phyloP scores from a whole-genome alignment of 2,113 vertebrate genomes.

The Petroica traversi region DNA sequence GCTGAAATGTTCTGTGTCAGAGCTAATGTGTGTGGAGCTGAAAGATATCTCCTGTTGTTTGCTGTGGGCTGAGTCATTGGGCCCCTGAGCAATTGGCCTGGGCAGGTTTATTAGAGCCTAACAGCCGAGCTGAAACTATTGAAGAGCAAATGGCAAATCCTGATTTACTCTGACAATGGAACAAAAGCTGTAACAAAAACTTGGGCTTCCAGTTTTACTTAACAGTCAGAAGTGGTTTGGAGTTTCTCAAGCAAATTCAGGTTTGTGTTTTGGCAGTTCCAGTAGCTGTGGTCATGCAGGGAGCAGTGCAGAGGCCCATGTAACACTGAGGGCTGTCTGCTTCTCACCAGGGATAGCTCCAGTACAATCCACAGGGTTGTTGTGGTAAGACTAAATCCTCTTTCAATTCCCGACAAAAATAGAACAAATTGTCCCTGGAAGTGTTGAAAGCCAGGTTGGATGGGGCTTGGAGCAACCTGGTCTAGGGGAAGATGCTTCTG shows the following conservation, averaged over 20 bases:
- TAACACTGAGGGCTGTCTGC: accelerated
- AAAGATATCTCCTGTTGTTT: background rate
- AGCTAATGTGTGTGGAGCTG: background rate
- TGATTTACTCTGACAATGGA: background rate
- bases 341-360: background rate
- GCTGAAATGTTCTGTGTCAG: background rate
- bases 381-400: background rate
- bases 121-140: background rate
- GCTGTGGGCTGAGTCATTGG: background rate
- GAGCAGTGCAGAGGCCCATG: accelerated
- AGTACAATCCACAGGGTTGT: background rate
- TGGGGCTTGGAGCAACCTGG: background rate
- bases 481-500: background rate
- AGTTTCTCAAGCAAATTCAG: background rate
- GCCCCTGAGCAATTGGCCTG: background rate
- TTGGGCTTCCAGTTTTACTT: background rate
- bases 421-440: background rate
- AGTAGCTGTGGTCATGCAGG: accelerated
- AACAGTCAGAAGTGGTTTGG: background rate
- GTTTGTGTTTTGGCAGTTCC: accelerated
- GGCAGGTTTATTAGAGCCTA: background rate
- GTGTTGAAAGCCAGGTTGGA: background rate
- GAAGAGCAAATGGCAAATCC: background rate
- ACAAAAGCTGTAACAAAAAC: slow-evolving; percentile 28
- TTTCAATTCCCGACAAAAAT: accelerated